Conservation (phyloP, 2,113 vertebrate species). For the Gopherus evgoodei region DNA sequence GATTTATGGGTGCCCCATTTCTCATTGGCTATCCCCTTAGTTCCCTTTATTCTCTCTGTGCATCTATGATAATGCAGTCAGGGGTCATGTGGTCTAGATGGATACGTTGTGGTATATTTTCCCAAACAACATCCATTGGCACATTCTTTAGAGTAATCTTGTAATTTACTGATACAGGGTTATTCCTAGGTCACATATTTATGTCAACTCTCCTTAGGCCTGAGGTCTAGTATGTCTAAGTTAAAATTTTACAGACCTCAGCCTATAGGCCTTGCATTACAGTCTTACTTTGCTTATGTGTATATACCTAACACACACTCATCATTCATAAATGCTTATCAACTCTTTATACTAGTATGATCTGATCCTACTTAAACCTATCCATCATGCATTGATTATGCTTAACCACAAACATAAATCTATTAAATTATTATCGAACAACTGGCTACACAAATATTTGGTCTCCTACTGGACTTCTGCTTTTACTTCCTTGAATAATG, state of each 20-base stretch:
- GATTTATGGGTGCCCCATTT: not conserved
- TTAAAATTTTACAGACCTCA: not conserved
- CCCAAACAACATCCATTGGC: not conserved
- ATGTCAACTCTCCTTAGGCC: not conserved
- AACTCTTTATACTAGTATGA: not conserved
- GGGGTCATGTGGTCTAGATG: not conserved
- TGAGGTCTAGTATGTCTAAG: not conserved
- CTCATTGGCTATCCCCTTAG: not conserved
- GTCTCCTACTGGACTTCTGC: not conserved
- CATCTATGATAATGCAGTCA: not conserved
- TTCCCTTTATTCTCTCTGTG: not conserved
- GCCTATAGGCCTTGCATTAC: not conserved
- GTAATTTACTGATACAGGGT: not conserved
- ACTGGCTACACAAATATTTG: slow-evolving; percentile 9
- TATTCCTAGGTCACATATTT: not conserved
- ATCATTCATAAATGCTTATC: not conserved
- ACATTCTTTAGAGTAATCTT: not conserved
- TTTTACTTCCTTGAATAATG: slow-evolving; percentile 25
- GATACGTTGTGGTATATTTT: not conserved
- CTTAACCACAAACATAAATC: not conserved
- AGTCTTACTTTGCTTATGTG: not conserved
- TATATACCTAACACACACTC: not conserved
- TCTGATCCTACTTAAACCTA: not conserved
- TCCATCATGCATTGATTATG: not conserved
- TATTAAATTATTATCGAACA: not conserved